A percentile compares a stretch with the other conserved stretches of the same genome.
Evolutionary conservation across 23 tunicate species (phyloP).

Genomic region (Corella eumyota): DNA sequence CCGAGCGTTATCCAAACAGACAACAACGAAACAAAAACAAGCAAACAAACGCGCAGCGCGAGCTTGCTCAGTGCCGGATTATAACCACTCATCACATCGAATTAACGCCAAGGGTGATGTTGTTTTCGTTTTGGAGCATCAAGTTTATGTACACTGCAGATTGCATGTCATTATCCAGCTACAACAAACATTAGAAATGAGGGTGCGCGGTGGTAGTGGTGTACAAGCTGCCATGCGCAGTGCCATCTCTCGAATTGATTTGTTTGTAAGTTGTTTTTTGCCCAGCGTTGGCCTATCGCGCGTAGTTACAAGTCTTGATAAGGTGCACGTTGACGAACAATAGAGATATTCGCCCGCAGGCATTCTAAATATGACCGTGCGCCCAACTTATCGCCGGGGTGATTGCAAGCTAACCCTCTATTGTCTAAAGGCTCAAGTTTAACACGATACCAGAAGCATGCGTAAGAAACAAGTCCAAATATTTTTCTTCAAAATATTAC

Average conservation of each 20-base stretch:
- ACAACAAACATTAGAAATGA: not conserved
- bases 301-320: too few relatives aligned
- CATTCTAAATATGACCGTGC: too few relatives aligned
- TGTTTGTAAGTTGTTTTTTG: too few relatives aligned
- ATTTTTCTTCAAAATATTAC: too few relatives aligned
- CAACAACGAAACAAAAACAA: conserved; percentile 3
- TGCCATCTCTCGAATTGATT: not conserved
- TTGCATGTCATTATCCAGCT: not conserved
- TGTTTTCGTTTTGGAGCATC: conserved; percentile 4
- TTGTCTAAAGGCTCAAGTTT: too few relatives aligned
- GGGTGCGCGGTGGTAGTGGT: not conserved
- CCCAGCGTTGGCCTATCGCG: too few relatives aligned
- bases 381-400: too few relatives aligned
- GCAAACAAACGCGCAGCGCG: conserved; percentile 2
- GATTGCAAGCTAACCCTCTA: too few relatives aligned
- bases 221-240: not conserved
- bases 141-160: not conserved
- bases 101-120: conserved; percentile 7
- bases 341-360: too few relatives aligned
- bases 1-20: not conserved
- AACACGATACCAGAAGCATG: too few relatives aligned
- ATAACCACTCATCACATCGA: not conserved
- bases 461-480: too few relatives aligned
- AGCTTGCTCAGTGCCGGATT: conserved; percentile 8
- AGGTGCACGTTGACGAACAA: too few relatives aligned